These are phyloP conservation scores for Caenorhabditis sp. DNA, from an alignment of 2,888 invertebrate genomes.

Conservation along the genomic window DNA sequence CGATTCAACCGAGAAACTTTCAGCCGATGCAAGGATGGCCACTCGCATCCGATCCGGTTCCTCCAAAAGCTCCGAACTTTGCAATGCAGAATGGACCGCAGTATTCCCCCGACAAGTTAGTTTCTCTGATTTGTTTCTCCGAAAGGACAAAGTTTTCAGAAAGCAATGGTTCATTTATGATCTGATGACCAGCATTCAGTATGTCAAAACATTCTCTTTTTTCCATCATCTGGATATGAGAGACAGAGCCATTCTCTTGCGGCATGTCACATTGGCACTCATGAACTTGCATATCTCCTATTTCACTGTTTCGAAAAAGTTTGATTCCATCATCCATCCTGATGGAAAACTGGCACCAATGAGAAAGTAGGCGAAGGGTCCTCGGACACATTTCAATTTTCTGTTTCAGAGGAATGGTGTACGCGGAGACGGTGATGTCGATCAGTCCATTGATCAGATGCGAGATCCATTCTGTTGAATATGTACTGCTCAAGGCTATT, in stretches of 20 bases:
- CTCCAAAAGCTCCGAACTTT: conserved; percentile 29
- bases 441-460: conserved; percentile 42
- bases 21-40: conserved; percentile 55
- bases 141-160: conserved; percentile 7
- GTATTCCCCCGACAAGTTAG: conserved; percentile 39
- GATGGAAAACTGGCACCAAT: conserved; percentile 38
- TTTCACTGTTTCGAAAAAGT: conserved; percentile 29
- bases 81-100: conserved; percentile 22
- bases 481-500: conserved; percentile 52
- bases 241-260: conserved; percentile 31
- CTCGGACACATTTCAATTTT: not conserved
- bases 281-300: conserved; percentile 59
- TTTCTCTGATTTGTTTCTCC: not conserved
- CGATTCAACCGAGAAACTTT: no score
- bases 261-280: conserved; percentile 26
- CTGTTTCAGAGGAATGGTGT: conserved; percentile 55
- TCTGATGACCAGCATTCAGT: conserved; percentile 48
- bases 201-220: conserved; percentile 53
- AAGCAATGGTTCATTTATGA: conserved; percentile 52
- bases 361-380: conserved; percentile 6
- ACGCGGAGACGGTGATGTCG: conserved; percentile 45
- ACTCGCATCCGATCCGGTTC: conserved; percentile 2
- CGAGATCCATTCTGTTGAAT: conserved; percentile 30
- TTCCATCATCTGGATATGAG: conserved; percentile 21
- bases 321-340: conserved; percentile 38